A percentile compares a stretch with the other conserved stretches of the same genome.
Evolutionary conservation across 2,113 vertebrate species (phyloP).

Genomic region (Pelecanoides urinatrix): DNA sequence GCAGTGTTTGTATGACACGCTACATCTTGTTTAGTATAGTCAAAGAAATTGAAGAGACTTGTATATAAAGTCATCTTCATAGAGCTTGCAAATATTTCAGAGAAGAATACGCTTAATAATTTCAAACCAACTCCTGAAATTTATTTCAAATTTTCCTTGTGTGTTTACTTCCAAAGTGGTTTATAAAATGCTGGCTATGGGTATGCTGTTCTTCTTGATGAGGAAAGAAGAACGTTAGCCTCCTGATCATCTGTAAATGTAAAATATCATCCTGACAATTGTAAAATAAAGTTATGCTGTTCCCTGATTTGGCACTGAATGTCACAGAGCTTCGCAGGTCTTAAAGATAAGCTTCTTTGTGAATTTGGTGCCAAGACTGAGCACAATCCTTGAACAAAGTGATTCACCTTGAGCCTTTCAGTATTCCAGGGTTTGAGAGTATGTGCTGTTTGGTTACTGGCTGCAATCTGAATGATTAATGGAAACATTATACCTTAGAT

Average conservation of each 20-base stretch:
- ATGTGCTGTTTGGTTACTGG: not conserved
- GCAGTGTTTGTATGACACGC: not conserved
- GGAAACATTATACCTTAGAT: not conserved
- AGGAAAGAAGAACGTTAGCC: not conserved
- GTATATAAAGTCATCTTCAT: not conserved
- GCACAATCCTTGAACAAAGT: not conserved
- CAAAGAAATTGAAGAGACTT: not conserved
- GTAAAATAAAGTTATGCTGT: not conserved
- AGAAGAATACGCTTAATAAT: not conserved
- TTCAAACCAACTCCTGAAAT: not conserved
- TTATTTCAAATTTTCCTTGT: not conserved
- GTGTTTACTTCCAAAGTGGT: not conserved
- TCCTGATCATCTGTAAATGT: not conserved
- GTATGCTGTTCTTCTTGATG: not conserved
- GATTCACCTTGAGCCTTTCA: not conserved
- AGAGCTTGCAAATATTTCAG: not conserved
- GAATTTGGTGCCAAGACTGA: not conserved
- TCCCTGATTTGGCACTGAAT: not conserved
- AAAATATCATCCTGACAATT: too few species aligned
- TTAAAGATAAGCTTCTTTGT: conserved; percentile 5
- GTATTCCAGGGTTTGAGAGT: not conserved
- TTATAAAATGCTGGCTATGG: not conserved
- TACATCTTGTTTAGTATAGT: not conserved
- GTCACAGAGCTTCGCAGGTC: not conserved
- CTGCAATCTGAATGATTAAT: not conserved